Conservation (phyloP, 2,797 vertebrate species). For the Epinephelus malabaricus region DNA sequence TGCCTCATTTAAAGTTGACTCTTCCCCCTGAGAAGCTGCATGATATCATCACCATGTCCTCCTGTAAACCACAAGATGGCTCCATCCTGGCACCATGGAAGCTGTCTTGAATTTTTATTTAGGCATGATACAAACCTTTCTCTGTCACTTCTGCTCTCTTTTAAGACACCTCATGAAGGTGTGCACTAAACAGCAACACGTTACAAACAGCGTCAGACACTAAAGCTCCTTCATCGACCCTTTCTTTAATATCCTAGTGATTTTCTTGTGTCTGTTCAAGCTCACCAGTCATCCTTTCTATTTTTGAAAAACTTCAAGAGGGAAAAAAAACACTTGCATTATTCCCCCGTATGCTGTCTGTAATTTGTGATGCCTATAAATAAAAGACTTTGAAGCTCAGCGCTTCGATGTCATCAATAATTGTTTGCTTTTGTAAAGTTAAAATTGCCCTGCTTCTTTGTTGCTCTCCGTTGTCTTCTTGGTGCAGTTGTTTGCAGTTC, state of each 20-base stretch:
- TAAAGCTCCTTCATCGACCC: conserved; percentile 34
- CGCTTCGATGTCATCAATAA: conserved; percentile 60
- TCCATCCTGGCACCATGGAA: conserved; percentile 45
- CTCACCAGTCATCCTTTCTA: conserved; percentile 44
- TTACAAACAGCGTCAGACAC: conserved; percentile 29
- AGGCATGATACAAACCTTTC: conserved; percentile 4
- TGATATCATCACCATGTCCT: conserved; percentile 23
- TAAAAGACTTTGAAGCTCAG: conserved; percentile 62
- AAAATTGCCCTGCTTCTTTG: conserved; percentile 45
- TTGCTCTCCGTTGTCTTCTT: conserved; percentile 23
- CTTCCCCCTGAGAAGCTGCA: conserved; percentile 18
- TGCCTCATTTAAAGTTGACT: conserved; percentile 40
- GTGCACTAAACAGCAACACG: conserved; percentile 8
- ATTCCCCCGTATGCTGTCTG: conserved; percentile 35
- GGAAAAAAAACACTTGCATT: conserved; percentile 16
- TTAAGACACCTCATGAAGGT: not conserved
- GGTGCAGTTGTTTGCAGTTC: conserved; percentile 31
- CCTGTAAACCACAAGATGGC: conserved; percentile 72
- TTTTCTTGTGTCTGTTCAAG: conserved; percentile 22
- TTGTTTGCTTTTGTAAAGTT: conserved; percentile 60
- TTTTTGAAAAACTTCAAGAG: conserved; percentile 47
- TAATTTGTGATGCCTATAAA: conserved; percentile 61
- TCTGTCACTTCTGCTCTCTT: not conserved
- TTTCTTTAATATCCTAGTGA: conserved; percentile 41
- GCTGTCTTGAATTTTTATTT: not conserved